Evolutionary conservation across 92 coral and sea anemone genomes (phyloP), one percentile per base, ranked within the genome.

Genomic region (Isaurus tuberculatus): DNA sequence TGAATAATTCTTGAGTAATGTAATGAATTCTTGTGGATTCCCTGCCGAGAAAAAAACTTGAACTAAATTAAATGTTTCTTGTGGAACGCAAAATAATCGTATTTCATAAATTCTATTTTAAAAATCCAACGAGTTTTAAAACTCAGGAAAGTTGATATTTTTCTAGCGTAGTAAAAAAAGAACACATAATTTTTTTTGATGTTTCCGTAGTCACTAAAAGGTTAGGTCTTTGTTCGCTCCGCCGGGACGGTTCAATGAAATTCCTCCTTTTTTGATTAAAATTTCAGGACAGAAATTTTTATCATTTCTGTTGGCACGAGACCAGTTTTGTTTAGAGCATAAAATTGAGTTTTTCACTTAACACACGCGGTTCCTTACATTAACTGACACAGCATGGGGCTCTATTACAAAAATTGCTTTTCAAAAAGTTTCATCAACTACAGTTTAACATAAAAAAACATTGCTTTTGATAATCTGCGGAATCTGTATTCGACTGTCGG

Each of bases 321-420:
- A 51, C 16, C 19, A 49, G 70, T 77, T 51, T 51, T 60, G 82
- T 60, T 77, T 55, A 11, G 82, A 31, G 31, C 65, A 77, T 57
- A 25, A 72, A 23, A 17, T 34, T 36, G 48, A 53, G 46, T 75
- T 53, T 53, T 75, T n/a, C 20, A 32, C 46, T 34, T 49, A 44
- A 48, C 79, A 51, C 65, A 30, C n/a, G 80, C 37, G 65, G 19
- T 8, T 37, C 15, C 20, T n/a, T 4, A 25, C 30, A 40, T 71
- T 25, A 15, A 11, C 29, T 15, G 48, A 7, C 67, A 6, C 81
- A 75, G 66, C 44, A 32, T 55, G 66, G 80, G 40, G 44, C 15
- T 26, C 20, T 27, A 36, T 25, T 63, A 26, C 33, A 29, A 33
- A 19, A 19, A 28, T 67, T 23, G 34, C 20, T 40, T 70, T 70